Base-by-base conservation (phyloP, 2,888 invertebrate species). In the Cylindroiulus punctatus region DNA sequence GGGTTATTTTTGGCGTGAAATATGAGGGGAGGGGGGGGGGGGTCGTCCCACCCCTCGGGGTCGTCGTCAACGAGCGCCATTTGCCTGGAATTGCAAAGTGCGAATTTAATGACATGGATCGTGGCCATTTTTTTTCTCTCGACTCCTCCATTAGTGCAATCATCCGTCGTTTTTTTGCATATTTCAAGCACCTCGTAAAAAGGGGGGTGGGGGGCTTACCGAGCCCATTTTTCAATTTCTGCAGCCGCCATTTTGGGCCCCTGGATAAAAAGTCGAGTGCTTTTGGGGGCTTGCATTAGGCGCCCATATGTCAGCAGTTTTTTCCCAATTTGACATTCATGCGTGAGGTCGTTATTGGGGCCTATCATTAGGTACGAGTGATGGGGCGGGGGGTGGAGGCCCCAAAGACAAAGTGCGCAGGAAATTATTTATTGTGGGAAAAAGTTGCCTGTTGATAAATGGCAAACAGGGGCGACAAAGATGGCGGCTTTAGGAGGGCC, bases 31-130 rank as follows among this genome's bases (percentile, higher is more conserved):
- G 44, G 42, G 32, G 65, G 85, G 84, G 81, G 40, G 65, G 57
- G 84, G 86, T n/a, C n/a, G n/a, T n/a, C n/a, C n/a, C n/a, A n/a
- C n/a, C n/a, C n/a, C n/a, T n/a, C n/a, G n/a, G n/a, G n/a, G 44
- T 85, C 26, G 65, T 65, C 65, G 65, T 65, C 65, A 22, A 81
- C 65, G 40, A 86, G 81, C 22, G 40, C 30, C 47, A 47, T 57
- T 84, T 86, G n/a, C n/a, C 36, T 4, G 44, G 83, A 40, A 32
- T 65, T 26, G 65, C 65, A 65, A 65, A 65, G 65, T 65, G 65
- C 65, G 86, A 86, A 84, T 86, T 86, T 86, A 86, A 86, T 86
- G 86, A 86, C 86, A 47, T 86, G 86, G 84, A 86, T 86, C 86
- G 86, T 65, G 57, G 32, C 65, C 36, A 84, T 81, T 86, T 86